Percentiles rank a stretch among this genome's conserved stretches.
These are phyloP conservation scores for Atherix ibis DNA, from an alignment of 2,888 invertebrate species.

Conservation along the genomic window DNA sequence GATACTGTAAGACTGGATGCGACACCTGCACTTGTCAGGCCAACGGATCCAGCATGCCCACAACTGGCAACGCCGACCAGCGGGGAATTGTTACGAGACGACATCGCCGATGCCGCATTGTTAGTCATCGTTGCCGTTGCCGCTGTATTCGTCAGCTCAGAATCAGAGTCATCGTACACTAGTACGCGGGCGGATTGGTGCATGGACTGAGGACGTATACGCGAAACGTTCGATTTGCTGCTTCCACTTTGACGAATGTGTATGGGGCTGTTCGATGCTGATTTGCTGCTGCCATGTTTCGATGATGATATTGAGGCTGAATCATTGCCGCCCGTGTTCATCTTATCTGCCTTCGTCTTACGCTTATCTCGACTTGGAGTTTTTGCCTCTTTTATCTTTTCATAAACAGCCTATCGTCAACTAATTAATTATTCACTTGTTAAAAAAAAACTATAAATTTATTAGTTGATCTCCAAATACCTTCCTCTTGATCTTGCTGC, in stretches of 20 bases:
- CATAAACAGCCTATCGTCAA: not conserved
- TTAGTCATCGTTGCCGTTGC: not conserved
- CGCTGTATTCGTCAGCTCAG: conserved; percentile 24
- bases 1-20: not conserved
- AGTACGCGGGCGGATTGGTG: conserved; percentile 63
- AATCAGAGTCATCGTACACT: conserved; percentile 57
- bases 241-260: conserved; percentile 2
- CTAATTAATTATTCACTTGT: no score
- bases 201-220: conserved; percentile 38
- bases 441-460: no score
- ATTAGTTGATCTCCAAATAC: no score
- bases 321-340: conserved; percentile 2
- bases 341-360: no score
- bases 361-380: not conserved
- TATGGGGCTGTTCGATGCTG: conserved; percentile 5
- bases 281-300: conserved; percentile 2
- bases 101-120: not conserved
- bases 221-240: not conserved
- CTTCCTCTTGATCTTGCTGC: no score
- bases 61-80: not conserved
- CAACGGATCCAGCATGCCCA: not conserved
- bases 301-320: conserved; percentile 1
- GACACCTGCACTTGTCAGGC: no score
- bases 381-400: not conserved
- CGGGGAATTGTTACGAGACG: not conserved